Conservation (phyloP, 1,140 invertebrate species). For the Copidosoma floridanum region DNA sequence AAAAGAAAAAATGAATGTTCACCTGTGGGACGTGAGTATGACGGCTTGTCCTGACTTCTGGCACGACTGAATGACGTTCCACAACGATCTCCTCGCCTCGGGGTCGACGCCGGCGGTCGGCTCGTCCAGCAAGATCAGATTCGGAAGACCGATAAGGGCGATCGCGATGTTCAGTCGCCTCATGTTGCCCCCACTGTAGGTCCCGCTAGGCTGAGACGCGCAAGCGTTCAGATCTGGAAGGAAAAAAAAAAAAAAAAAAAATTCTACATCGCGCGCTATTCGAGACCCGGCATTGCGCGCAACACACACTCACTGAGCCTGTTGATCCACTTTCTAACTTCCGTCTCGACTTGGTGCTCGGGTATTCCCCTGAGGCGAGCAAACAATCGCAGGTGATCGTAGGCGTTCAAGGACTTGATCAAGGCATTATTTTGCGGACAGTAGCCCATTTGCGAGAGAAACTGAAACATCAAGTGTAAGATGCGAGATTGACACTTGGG, state of each 20-base stretch:
- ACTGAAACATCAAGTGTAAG: conserved; percentile 38
- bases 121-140: conserved; percentile 73
- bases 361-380: conserved; percentile 61
- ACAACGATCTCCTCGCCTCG: conserved; percentile 75
- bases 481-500: neutral
- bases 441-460: conserved; percentile 57
- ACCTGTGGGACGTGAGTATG: conserved; percentile 77
- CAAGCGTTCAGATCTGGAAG: conserved; percentile 29
- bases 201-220: conserved; percentile 42
- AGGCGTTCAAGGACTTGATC: conserved; percentile 63
- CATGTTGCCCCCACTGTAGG: conserved; percentile 86
- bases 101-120: conserved; percentile 80
- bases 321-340: conserved; percentile 41
- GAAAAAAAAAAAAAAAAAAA: too few relatives aligned
- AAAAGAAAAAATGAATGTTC: conserved; percentile 13
- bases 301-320: conserved; percentile 37
- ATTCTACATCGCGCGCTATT: neutral
- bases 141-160: conserved; percentile 77
- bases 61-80: conserved; percentile 68
- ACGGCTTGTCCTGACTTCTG: conserved; percentile 68
- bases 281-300: too few relatives aligned
- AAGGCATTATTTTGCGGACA: conserved; percentile 69
- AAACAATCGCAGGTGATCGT: conserved; percentile 65
- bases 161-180: conserved; percentile 92
- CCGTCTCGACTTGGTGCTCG: conserved; percentile 51